A percentile compares a stretch with the other conserved stretches of the same genome.
Evolutionary conservation across 2,888 invertebrate genomes (phyloP).

Genomic region (Xestobium rufovillosum): DNA sequence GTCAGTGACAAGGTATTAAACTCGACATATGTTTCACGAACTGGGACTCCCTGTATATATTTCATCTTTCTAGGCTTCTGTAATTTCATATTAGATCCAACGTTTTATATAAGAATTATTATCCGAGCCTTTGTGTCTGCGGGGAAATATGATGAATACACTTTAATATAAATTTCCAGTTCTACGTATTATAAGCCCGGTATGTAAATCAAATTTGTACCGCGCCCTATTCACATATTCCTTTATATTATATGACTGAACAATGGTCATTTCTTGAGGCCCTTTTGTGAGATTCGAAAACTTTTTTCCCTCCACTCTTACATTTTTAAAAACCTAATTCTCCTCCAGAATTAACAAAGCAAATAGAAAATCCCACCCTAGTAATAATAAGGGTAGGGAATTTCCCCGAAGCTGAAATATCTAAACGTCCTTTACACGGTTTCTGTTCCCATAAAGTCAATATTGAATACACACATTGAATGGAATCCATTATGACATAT

Average conservation of each 20-base stretch:
- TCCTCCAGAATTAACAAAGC: too few species aligned
- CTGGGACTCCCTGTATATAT: background rate
- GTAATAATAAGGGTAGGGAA: too few species aligned
- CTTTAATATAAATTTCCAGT: conserved; percentile 1
- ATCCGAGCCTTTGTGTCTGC: conserved; percentile 2
- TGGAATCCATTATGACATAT: conserved; percentile 41
- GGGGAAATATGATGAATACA: background rate
- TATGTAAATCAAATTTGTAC: conserved; percentile 38
- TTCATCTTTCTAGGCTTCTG: background rate
- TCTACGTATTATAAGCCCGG: conserved; percentile 24
- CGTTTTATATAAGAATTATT: background rate
- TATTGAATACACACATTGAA: conserved; percentile 43
- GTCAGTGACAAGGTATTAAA: conserved; percentile 1
- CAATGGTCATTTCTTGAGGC: conserved; percentile 33
- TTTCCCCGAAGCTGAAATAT: too few species aligned
- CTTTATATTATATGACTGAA: conserved; percentile 30
- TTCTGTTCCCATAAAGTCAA: conserved; percentile 42
- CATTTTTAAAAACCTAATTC: too few species aligned
- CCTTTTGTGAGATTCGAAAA: too few species aligned
- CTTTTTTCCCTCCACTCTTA: too few species aligned
- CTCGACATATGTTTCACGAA: background rate
- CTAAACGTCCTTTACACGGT: too few species aligned
- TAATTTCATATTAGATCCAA: background rate
- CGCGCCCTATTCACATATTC: conserved; percentile 31
- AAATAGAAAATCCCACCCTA: too few species aligned